phyloP scores from a whole-genome alignment of 2,888 invertebrate genomes.

The Perizoma affinitatum region DNA sequence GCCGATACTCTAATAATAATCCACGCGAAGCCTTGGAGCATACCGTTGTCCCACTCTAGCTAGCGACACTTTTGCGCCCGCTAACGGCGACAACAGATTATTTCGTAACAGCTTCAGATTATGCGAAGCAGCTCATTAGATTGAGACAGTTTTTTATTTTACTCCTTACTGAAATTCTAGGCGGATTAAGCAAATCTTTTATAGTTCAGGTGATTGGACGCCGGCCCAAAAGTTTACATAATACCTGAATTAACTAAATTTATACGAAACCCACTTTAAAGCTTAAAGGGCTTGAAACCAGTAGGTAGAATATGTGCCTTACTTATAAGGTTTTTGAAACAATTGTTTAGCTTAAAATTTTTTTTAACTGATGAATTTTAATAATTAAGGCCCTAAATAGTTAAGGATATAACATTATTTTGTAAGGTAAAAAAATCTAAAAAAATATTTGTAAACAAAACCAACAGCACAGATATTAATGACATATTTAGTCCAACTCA shows the following conservation, averaged over 20 bases:
- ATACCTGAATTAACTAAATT: constrained; percentile 34
- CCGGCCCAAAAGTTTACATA: constrained; percentile 52
- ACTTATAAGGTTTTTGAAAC: no score
- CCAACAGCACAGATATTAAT: no score
- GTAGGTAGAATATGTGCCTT: no score
- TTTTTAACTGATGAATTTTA: no score
- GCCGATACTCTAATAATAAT: constrained; percentile 84
- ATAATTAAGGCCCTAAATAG: no score
- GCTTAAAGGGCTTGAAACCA: not conserved
- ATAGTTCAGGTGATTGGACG: constrained; percentile 42
- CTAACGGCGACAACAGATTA: constrained; percentile 62
- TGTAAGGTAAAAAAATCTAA: no score
- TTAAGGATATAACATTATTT: no score
- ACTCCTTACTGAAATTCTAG: constrained; percentile 52
- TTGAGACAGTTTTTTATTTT: constrained; percentile 66
- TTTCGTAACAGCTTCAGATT: constrained; percentile 67
- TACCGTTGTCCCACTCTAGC: constrained; percentile 74
- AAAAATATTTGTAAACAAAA: no score
- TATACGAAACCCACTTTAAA: not conserved
- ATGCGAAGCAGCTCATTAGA: constrained; percentile 59
- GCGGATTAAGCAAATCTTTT: constrained; percentile 52
- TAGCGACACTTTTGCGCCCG: constrained; percentile 55
- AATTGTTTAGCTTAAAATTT: no score
- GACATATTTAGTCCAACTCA: no score
- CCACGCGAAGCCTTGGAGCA: constrained; percentile 70